These are phyloP conservation scores for Apamea monoglypha DNA, from an alignment of 2,888 invertebrate genomes.

Conservation along the genomic window DNA sequence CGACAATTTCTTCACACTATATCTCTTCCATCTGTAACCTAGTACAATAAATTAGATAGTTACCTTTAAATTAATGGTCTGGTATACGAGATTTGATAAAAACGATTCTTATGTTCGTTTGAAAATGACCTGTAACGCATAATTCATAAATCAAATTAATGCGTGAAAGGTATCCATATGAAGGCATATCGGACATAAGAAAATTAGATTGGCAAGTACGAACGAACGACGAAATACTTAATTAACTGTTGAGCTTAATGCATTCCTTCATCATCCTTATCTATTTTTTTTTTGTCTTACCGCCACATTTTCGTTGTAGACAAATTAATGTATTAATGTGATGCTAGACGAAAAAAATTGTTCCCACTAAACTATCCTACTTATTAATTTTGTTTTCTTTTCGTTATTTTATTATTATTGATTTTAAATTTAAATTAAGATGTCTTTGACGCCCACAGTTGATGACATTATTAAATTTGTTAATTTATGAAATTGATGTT, in stretches of 20 bases:
- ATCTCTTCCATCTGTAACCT: slow-evolving; percentile 46
- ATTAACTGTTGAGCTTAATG: slow-evolving; percentile 65
- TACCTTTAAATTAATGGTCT: slow-evolving; percentile 38
- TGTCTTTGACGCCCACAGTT: slow-evolving; percentile 43
- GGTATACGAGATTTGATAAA: slow-evolving; percentile 47
- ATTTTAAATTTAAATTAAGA: slow-evolving; percentile 42
- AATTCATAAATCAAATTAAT: slow-evolving; percentile 26
- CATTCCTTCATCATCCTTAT: slow-evolving; percentile 69
- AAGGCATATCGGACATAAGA: slow-evolving; percentile 49
- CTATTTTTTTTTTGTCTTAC: slow-evolving; percentile 15
- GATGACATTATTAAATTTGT: slow-evolving; percentile 50
- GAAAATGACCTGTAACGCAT: slow-evolving; percentile 15
- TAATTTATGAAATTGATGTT: slow-evolving; percentile 56
- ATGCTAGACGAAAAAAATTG: slow-evolving; percentile 50
- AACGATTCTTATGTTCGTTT: slow-evolving; percentile 55
- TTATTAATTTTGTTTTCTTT: slow-evolving; percentile 47
- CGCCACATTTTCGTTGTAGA: slow-evolving; percentile 40
- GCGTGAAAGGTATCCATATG: slow-evolving; percentile 19
- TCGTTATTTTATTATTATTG: slow-evolving; percentile 44
- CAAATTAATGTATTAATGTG: slow-evolving; percentile 50
- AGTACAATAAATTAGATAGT: slow-evolving; percentile 57
- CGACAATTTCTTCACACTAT: slow-evolving; percentile 16
- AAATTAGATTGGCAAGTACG: slow-evolving; percentile 71
- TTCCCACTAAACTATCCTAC: slow-evolving; percentile 42
- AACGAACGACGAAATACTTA: slow-evolving; percentile 72